Percentiles rank a stretch among this genome's conserved stretches.
phyloP scores from a whole-genome alignment of 1,140 invertebrate species.

The Drosophila subpulchrella region DNA sequence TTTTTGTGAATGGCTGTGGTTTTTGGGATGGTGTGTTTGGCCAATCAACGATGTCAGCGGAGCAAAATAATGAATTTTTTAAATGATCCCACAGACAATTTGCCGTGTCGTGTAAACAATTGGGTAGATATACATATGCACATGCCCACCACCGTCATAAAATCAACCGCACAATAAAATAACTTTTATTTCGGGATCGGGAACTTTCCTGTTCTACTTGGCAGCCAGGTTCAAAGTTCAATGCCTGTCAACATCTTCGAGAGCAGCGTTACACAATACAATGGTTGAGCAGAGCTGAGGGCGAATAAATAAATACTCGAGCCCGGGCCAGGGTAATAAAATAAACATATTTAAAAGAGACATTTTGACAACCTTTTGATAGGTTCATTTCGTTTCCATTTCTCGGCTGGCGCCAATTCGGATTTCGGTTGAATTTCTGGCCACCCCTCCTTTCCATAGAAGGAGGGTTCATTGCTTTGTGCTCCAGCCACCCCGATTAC shows the following conservation, averaged over 20 bases:
- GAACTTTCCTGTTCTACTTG: slow-evolving; percentile 27
- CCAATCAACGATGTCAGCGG: slow-evolving; percentile 56
- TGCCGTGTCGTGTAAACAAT: slow-evolving; percentile 13
- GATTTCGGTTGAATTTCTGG: slow-evolving; percentile 27
- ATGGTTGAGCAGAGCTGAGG: slow-evolving; percentile 25
- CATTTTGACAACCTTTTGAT: slow-evolving; percentile 80
- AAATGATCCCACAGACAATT: slow-evolving; percentile 18
- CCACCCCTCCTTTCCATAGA: slow-evolving; percentile 10
- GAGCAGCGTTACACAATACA: slow-evolving; percentile 67
- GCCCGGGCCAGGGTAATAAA: slow-evolving; percentile 65
- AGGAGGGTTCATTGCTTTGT: slow-evolving; percentile 67
- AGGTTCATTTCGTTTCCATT: slow-evolving; percentile 73
- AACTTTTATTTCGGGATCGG: slow-evolving; percentile 14
- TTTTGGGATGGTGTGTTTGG: slow-evolving; percentile 33
- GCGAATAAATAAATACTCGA: slow-evolving; percentile 75
- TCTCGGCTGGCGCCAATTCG: slow-evolving; percentile 31
- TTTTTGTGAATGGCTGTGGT: slow-evolving; percentile 25
- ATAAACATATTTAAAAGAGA: slow-evolving; percentile 82
- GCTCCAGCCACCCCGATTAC: slow-evolving; percentile 17
- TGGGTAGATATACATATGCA: slow-evolving; percentile 11
- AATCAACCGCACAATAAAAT: slow-evolving; percentile 36
- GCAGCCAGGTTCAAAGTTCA: slow-evolving; percentile 72
- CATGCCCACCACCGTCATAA: slow-evolving; percentile 17
- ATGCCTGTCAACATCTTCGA: slow-evolving; percentile 64
- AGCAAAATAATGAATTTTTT: slow-evolving; percentile 23